Evolutionary conservation across 2,888 invertebrate species (phyloP).

Genomic region (Tipula vernalis): DNA sequence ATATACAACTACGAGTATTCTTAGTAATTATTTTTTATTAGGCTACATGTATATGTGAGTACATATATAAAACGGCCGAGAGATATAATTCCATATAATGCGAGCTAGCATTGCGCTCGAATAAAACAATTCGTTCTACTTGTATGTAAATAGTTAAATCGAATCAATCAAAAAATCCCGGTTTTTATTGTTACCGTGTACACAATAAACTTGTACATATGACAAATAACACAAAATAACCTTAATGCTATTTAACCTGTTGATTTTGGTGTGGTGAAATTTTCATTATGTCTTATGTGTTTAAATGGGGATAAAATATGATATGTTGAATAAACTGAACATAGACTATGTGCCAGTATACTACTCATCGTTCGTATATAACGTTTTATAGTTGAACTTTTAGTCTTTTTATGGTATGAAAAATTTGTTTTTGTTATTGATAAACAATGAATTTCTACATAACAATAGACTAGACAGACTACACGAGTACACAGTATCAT

Average conservation of each 20-base stretch:
- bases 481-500: not conserved
- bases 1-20: not conserved
- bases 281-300: not conserved
- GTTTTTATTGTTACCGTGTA: not conserved
- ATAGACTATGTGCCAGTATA: not conserved
- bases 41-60: not conserved
- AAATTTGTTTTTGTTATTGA: not conserved
- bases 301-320: not conserved
- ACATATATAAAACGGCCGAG: not conserved
- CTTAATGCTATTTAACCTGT: not conserved
- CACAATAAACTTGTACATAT: not conserved
- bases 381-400: not conserved
- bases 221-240: not conserved
- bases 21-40: not conserved
- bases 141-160: not conserved
- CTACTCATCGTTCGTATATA: not conserved
- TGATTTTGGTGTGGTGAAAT: not conserved
- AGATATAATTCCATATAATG: not conserved
- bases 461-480: not conserved
- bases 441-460: not conserved
- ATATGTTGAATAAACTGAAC: not conserved
- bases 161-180: not conserved
- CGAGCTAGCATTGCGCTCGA: not conserved
- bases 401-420: not conserved
- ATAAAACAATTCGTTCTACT: not conserved